Evolutionary conservation across 2,113 vertebrate species (phyloP).

Genomic region (Calypte anna): DNA sequence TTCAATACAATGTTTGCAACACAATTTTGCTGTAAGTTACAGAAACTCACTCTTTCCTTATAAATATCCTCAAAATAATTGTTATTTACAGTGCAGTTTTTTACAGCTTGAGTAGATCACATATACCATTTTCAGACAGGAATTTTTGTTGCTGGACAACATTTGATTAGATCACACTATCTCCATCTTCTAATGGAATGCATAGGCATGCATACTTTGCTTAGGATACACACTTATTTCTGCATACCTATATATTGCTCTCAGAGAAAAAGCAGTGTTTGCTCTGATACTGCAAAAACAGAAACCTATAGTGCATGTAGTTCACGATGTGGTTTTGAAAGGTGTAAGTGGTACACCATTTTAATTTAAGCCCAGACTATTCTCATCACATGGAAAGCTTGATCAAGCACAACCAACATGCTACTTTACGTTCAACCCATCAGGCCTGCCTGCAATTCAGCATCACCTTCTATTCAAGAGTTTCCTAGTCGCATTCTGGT

Average conservation of each 20-base stretch:
- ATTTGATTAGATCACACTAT: neutral
- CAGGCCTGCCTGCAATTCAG: neutral
- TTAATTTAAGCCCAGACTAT: neutral
- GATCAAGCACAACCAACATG: neutral
- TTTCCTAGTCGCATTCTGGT: neutral
- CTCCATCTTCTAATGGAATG: neutral
- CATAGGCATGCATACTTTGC: accelerated
- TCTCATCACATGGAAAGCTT: neutral
- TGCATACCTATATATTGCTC: neutral
- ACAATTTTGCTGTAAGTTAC: neutral
- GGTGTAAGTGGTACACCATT: neutral
- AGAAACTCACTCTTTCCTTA: neutral
- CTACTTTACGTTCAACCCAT: neutral
- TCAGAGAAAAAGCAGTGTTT: neutral
- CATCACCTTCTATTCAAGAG: neutral
- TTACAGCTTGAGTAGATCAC: neutral
- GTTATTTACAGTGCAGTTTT: neutral
- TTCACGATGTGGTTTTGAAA: neutral
- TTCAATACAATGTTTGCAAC: neutral
- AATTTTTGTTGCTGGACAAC: neutral
- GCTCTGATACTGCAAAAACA: neutral
- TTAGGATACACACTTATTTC: neutral
- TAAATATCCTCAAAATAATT: neutral
- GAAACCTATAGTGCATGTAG: neutral
- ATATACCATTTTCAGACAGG: neutral